Percentiles rank a stretch among this genome's conserved stretches.
phyloP scores from a whole-genome alignment of 2,797 vertebrate species.

The Malacoraja senta region DNA sequence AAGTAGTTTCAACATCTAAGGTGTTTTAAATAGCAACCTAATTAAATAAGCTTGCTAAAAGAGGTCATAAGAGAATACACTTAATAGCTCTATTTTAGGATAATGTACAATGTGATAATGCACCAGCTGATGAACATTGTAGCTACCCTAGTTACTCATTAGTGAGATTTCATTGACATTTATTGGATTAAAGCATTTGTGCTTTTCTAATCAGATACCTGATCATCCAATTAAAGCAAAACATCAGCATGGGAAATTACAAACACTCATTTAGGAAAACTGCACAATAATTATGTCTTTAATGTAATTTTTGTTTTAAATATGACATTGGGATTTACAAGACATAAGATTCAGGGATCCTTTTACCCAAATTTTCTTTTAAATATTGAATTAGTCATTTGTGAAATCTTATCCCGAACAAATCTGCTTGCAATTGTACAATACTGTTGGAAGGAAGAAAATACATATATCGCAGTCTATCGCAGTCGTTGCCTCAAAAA shows the following conservation, averaged over 20 bases:
- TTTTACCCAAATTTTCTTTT: not conserved
- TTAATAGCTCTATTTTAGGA: constrained; percentile 18
- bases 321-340: not conserved
- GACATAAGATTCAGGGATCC: not conserved
- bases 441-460: not conserved
- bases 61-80: not conserved
- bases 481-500: too few relatives aligned
- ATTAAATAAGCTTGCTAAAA: constrained; percentile 18
- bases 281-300: not conserved
- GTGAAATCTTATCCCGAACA: not conserved
- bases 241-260: not conserved
- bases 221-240: not conserved
- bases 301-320: not conserved
- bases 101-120: not conserved
- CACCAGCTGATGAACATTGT: not conserved
- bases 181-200: not conserved
- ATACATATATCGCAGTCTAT: too few relatives aligned
- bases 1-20: not conserved
- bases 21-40: constrained; percentile 7
- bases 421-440: not conserved
- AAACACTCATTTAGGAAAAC: not conserved
- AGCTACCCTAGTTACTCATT: not conserved
- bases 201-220: not conserved
- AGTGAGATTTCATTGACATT: not conserved
- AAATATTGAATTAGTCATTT: not conserved